Conservation (phyloP, 2,797 vertebrate genomes). For the Gymnopithys bicolor region DNA sequence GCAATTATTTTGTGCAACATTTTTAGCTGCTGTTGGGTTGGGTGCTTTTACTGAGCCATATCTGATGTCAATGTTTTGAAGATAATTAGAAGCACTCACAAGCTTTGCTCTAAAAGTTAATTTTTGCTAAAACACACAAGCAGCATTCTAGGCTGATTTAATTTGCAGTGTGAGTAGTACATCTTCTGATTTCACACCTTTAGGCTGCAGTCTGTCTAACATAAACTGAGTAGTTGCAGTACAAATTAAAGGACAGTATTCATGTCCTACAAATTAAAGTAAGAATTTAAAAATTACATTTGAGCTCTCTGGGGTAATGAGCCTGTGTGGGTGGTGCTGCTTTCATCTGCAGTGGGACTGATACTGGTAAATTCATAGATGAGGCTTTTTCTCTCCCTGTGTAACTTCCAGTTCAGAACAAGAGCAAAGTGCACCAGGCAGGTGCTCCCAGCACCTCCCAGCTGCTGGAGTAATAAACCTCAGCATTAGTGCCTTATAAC, state of each 20-base stretch:
- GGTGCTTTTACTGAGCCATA: background rate
- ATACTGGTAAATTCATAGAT: background rate
- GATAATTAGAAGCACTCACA: conserved; percentile 63
- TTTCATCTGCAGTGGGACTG: background rate
- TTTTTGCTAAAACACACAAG: conserved; percentile 27
- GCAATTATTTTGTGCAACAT: background rate
- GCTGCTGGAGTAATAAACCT: background rate
- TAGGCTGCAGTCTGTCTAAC: conserved; percentile 13
- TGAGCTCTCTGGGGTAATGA: background rate
- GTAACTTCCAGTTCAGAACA: background rate
- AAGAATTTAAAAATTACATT: background rate
- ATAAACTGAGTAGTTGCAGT: conserved; percentile 10
- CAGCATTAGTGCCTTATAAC: background rate
- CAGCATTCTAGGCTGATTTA: conserved; percentile 51
- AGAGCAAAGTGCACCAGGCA: background rate
- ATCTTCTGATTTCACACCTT: conserved; percentile 42
- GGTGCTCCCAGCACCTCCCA: background rate
- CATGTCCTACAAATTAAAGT: background rate
- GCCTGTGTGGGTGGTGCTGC: background rate
- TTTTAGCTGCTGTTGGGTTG: background rate
- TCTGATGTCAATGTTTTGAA: conserved; percentile 2
- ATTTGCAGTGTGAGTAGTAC: conserved; percentile 11
- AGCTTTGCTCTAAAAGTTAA: conserved; percentile 45
- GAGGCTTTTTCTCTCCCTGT: background rate
- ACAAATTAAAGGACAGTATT: background rate